phyloP scores from a whole-genome alignment of 1,140 invertebrate genomes.

The Rhyacophila brunnea region DNA sequence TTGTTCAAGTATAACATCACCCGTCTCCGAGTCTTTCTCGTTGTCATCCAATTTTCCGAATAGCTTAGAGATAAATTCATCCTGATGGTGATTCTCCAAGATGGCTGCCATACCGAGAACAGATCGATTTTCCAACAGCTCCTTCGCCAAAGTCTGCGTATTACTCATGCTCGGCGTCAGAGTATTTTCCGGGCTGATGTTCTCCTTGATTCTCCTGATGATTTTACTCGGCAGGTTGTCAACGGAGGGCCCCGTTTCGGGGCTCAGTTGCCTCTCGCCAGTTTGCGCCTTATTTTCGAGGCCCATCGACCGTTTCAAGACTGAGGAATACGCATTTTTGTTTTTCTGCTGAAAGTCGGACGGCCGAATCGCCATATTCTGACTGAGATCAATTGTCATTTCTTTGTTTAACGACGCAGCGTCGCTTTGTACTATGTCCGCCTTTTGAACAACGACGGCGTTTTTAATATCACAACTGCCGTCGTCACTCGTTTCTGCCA shows the following conservation, averaged over 20 bases:
- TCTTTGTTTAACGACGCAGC: too few relatives aligned
- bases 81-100: neutral
- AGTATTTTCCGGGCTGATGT: slow-evolving; percentile 52
- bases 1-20: too few relatives aligned
- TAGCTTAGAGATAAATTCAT: too few relatives aligned
- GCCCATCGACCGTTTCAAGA: slow-evolving; percentile 28
- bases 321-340: slow-evolving; percentile 11
- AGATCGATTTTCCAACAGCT: slow-evolving; percentile 41
- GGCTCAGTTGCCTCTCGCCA: slow-evolving; percentile 43
- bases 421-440: too few relatives aligned
- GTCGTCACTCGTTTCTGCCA: too few relatives aligned
- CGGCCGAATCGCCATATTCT: neutral
- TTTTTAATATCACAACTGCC: too few relatives aligned
- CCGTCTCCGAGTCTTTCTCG: too few relatives aligned
- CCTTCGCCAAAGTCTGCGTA: slow-evolving; percentile 43
- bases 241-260: slow-evolving; percentile 44
- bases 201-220: slow-evolving; percentile 51
- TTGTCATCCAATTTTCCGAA: too few relatives aligned
- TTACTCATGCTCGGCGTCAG: slow-evolving; percentile 48
- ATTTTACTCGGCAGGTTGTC: slow-evolving; percentile 51
- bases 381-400: too few relatives aligned
- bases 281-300: slow-evolving; percentile 26
- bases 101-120: slow-evolving; percentile 30
- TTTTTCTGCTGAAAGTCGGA: neutral
- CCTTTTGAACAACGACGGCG: too few relatives aligned